These are phyloP conservation scores for Gobius niger DNA, from an alignment of 2,113 vertebrate species.

Conservation along the genomic window DNA sequence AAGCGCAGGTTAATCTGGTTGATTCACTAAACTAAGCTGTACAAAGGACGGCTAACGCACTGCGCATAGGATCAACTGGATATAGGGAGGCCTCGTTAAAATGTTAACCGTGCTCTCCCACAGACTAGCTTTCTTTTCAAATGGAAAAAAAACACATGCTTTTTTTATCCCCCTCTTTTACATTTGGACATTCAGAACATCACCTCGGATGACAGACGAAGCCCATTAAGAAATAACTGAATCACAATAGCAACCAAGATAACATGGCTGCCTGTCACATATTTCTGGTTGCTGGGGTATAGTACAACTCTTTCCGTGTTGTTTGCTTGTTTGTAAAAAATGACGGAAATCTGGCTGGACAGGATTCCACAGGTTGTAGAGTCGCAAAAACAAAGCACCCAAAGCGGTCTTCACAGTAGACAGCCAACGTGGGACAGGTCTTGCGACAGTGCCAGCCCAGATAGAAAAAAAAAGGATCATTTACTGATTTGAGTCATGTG, in stretches of 20 bases:
- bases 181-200: background rate
- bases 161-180: background rate
- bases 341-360: background rate
- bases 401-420: background rate
- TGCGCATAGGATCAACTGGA: slow-evolving; percentile 14
- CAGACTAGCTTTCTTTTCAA: background rate
- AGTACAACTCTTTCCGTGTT: slow-evolving; percentile 1
- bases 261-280: slow-evolving; percentile 18
- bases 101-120: background rate
- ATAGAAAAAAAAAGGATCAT: background rate
- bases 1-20: slow-evolving; percentile 14
- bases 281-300: slow-evolving; percentile 38
- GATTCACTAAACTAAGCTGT: slow-evolving; percentile 25
- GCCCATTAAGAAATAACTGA: slow-evolving; percentile 35
- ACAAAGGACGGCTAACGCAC: slow-evolving; percentile 48
- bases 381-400: background rate
- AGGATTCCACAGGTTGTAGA: slow-evolving; percentile 2
- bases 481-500: background rate
- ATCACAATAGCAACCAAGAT: slow-evolving; percentile 16
- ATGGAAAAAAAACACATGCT: background rate
- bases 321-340: background rate
- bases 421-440: background rate
- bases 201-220: background rate
- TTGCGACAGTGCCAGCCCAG: slow-evolving; percentile 1
- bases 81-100: background rate